Conservation (phyloP, 92 coral and sea anemone species). For the Porites evermanni region DNA sequence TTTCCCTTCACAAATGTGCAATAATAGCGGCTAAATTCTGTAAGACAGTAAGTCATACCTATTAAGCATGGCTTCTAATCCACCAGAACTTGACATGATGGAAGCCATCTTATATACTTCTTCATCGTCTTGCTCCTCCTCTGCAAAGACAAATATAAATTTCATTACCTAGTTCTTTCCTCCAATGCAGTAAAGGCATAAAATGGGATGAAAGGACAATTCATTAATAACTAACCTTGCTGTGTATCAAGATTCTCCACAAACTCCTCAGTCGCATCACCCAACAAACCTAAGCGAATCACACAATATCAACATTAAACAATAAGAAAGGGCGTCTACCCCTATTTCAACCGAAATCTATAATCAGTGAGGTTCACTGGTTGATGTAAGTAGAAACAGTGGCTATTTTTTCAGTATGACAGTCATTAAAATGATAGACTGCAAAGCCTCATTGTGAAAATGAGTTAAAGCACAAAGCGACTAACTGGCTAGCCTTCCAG, state of each 20-base stretch:
- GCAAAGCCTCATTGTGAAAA: too few relatives aligned
- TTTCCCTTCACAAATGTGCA: not conserved
- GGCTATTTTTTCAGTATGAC: too few relatives aligned
- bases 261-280: constrained; percentile 99
- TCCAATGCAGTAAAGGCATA: not conserved
- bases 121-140: constrained; percentile 92
- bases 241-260: constrained; percentile 93
- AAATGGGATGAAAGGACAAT: not conserved
- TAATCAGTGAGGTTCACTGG: too few relatives aligned
- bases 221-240: constrained; percentile 12
- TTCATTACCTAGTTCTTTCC: too few relatives aligned
- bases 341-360: too few relatives aligned
- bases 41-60: constrained; percentile 53
- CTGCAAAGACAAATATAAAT: constrained; percentile 34
- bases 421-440: too few relatives aligned
- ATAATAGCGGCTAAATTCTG: not conserved
- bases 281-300: constrained; percentile 79
- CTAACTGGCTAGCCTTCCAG: too few relatives aligned
- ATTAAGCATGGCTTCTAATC: constrained; percentile 92
- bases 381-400: too few relatives aligned
- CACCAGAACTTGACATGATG: constrained; percentile 94
- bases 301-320: not conserved
- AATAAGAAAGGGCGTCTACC: not conserved
- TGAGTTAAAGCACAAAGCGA: too few relatives aligned
- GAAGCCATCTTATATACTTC: constrained; percentile 95